phyloP scores from a whole-genome alignment of 1,140 invertebrate genomes.

The Zaprionus kolodkinae region DNA sequence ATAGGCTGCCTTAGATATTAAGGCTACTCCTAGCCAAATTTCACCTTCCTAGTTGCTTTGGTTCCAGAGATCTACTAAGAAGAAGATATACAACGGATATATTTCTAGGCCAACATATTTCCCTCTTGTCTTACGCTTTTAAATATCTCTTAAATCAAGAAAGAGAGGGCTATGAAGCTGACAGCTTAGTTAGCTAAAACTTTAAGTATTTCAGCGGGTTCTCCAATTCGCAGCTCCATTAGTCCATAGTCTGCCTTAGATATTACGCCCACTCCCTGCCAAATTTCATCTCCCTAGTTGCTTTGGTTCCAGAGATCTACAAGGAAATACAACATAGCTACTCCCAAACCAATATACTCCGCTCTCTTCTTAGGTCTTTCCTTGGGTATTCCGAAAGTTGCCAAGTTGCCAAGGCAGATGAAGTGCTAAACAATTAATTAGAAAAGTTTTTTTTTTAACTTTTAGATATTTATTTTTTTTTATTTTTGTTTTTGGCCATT shows the following conservation, averaged over 20 bases:
- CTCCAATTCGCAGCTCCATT: too few relatives aligned
- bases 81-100: too few relatives aligned
- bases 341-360: not conserved
- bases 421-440: conserved; percentile 77
- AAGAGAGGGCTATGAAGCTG: too few relatives aligned
- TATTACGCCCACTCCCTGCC: not conserved
- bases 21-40: not conserved
- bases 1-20: not conserved
- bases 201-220: not conserved
- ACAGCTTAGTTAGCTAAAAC: not conserved
- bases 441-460: conserved; percentile 55
- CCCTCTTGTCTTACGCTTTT: not conserved
- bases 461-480: conserved; percentile 27
- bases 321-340: not conserved
- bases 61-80: not conserved
- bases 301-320: not conserved
- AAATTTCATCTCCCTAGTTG: not conserved
- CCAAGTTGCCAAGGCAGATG: conserved; percentile 43
- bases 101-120: not conserved
- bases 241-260: not conserved
- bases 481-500: conserved; percentile 24
- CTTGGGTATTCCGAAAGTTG: not conserved
- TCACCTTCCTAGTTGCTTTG: not conserved
- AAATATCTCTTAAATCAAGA: too few relatives aligned
- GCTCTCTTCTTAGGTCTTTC: not conserved